phyloP scores from a whole-genome alignment of 1,140 invertebrate species.

The Drosophila mojavensis region DNA sequence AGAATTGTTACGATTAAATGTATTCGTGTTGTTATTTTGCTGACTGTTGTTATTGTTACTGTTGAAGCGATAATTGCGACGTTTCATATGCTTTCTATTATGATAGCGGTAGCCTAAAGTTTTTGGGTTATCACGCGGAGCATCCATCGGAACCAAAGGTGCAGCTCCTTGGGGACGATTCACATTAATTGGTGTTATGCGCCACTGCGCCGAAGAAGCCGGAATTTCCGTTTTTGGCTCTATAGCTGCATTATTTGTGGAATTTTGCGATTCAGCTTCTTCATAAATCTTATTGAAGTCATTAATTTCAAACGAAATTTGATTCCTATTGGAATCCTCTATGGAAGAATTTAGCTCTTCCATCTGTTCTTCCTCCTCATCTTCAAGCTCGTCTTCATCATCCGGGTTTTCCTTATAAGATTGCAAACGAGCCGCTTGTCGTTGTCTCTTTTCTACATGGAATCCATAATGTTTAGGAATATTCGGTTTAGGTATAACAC shows the following conservation, averaged over 20 bases:
- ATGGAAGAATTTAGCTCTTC: conserved; percentile 17
- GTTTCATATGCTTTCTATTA: neutral
- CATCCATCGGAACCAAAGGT: conserved; percentile 24
- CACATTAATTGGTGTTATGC: conserved; percentile 43
- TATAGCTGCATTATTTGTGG: neutral
- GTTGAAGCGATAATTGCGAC: neutral
- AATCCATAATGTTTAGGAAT: conserved; percentile 37
- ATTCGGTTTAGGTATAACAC: conserved; percentile 40
- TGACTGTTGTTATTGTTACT: conserved; percentile 10
- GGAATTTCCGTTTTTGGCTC: neutral
- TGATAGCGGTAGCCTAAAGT: neutral
- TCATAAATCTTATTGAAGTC: conserved; percentile 54
- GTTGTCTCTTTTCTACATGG: neutral
- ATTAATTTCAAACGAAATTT: conserved; percentile 48
- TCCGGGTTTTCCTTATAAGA: conserved; percentile 31
- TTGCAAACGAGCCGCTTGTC: conserved; percentile 45
- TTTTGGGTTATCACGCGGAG: neutral
- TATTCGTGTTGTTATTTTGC: conserved; percentile 7
- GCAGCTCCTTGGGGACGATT: conserved; percentile 38
- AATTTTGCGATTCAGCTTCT: neutral
- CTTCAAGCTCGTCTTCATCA: conserved; percentile 7
- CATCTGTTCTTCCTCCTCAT: neutral
- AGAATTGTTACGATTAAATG: conserved; percentile 1
- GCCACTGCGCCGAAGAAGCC: conserved; percentile 26
- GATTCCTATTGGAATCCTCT: conserved; percentile 19